phyloP scores from a whole-genome alignment of 1,140 invertebrate species.

The Ceratosolen fusciceps region DNA sequence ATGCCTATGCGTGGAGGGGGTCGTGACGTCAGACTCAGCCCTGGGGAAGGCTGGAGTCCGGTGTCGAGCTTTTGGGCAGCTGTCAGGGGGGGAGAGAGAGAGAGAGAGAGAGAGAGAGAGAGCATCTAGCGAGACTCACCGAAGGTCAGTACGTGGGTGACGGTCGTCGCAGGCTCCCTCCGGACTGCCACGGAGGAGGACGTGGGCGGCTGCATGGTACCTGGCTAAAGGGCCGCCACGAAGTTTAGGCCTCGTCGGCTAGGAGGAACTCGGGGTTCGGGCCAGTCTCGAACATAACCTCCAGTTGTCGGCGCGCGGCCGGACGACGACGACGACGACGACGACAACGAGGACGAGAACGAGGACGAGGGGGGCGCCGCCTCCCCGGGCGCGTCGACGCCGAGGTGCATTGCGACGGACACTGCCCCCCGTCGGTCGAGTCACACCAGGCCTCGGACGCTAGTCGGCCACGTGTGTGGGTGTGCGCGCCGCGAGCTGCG shows the following conservation, averaged over 20 bases:
- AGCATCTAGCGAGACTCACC: conserved; percentile 64
- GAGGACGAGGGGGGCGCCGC: not conserved
- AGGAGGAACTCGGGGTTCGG: not conserved
- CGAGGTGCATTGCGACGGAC: conserved; percentile 51
- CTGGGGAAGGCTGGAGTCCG: no score
- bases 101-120: not conserved
- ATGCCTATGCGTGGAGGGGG: not conserved
- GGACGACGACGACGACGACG: conserved; percentile 13
- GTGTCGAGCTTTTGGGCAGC: no score
- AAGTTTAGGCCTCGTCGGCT: not conserved
- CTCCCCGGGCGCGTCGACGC: conserved; percentile 3
- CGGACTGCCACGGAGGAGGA: conserved; percentile 52
- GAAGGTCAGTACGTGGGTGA: conserved; percentile 75
- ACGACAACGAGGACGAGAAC: not conserved
- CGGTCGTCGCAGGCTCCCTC: conserved; percentile 62
- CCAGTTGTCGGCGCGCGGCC: conserved; percentile 1
- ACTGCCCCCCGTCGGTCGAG: conserved; percentile 21
- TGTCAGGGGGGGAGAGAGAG: not conserved
- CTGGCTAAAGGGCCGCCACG: conserved; percentile 52
- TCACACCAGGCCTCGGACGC: not conserved
- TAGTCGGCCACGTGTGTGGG: not conserved
- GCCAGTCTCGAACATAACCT: conserved; percentile 1
- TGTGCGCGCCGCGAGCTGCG: not conserved
- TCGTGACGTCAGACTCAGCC: no score
- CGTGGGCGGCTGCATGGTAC: conserved; percentile 56